Conservation (phyloP, 2,113 vertebrate species). For the Leptobrachium leishanense region DNA sequence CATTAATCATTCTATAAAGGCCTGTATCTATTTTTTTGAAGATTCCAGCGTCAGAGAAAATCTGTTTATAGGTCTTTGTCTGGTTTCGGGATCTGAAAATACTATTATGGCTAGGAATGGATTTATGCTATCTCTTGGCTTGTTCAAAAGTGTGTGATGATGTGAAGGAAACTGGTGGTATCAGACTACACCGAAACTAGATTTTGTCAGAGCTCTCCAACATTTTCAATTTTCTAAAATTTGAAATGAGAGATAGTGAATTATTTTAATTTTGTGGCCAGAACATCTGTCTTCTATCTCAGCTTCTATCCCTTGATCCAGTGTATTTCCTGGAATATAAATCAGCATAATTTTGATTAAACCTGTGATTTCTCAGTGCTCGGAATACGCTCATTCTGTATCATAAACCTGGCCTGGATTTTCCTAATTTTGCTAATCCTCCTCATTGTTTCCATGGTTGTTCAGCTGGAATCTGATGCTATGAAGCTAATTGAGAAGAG, state of each 20-base stretch:
- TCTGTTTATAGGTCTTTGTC: neutral
- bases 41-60: no score
- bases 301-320: neutral
- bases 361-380: no score
- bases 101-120: neutral
- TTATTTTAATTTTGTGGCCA: neutral
- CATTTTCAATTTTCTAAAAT: neutral
- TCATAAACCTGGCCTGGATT: no score
- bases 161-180: neutral
- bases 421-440: no score
- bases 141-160: neutral
- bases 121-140: neutral
- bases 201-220: neutral
- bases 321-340: no score
- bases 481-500: no score
- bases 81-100: neutral
- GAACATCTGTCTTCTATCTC: neutral
- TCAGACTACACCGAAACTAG: neutral
- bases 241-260: neutral
- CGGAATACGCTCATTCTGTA: no score
- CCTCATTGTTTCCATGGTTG: no score
- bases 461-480: no score
- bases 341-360: no score
- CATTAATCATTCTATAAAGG: no score
- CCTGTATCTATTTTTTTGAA: no score